Evolutionary conservation across 2,113 vertebrate species (phyloP).

Genomic region (Microcebus jonahi): DNA sequence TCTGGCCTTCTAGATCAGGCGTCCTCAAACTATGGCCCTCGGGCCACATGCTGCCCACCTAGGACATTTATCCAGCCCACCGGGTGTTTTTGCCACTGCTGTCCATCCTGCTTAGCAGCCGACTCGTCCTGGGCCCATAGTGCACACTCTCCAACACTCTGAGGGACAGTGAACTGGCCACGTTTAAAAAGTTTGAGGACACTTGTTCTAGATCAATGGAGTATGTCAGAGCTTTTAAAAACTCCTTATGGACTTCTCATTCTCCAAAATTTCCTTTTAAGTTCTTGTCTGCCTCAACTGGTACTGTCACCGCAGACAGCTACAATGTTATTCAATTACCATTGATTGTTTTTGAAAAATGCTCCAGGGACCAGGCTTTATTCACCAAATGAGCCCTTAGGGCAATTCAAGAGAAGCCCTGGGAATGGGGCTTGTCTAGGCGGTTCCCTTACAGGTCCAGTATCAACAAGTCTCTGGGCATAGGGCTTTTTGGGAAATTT

Average conservation of each 20-base stretch:
- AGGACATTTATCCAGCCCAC: no score
- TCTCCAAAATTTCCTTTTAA: neutral
- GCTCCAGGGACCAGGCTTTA: no score
- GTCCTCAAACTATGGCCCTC: no score
- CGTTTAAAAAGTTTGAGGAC: no score
- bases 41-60: no score
- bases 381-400: neutral
- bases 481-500: neutral
- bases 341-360: neutral
- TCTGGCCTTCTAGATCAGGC: neutral
- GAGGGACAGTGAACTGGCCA: no score
- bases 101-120: no score
- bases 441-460: no score
- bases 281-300: neutral
- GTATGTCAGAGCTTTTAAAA: neutral
- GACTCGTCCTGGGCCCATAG: no score
- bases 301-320: neutral
- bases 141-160: no score
- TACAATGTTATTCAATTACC: neutral
- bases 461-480: neutral
- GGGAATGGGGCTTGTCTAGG: neutral
- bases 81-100: no score
- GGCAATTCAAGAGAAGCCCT: neutral
- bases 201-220: neutral
- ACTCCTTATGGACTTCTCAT: neutral